Evolutionary conservation across 53 echinoderm and acorn worm genomes (phyloP).

Genomic region (Arbacia lixula): DNA sequence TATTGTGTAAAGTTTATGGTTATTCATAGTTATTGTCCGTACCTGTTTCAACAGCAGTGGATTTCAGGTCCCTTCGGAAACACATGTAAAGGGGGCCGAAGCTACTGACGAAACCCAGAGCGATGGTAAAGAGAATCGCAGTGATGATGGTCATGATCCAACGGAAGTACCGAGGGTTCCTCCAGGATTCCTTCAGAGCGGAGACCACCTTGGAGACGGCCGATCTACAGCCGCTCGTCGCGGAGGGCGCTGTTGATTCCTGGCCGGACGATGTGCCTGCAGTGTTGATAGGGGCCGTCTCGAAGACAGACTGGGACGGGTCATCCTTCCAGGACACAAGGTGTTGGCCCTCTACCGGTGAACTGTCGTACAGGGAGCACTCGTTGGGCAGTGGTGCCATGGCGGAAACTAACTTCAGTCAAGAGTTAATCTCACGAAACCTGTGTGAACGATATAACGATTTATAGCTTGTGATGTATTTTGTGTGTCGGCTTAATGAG

Average conservation of each 20-base stretch:
- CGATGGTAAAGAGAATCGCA: background rate
- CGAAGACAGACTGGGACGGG: conserved; percentile 30
- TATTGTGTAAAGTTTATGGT: background rate
- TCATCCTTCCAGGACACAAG: conserved; percentile 42
- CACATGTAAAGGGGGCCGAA: conserved; percentile 31
- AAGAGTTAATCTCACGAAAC: too few species aligned
- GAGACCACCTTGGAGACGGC: background rate
- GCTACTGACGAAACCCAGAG: conserved; percentile 13
- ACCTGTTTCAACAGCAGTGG: conserved; percentile 43
- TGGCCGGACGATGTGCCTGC: background rate
- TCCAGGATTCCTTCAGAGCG: conserved; percentile 2
- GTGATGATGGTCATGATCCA: conserved; percentile 39
- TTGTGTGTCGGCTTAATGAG: too few species aligned
- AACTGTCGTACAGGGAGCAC: background rate
- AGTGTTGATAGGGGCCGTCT: background rate
- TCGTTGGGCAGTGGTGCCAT: conserved; percentile 14
- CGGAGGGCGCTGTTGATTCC: background rate
- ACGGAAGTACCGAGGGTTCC: conserved; percentile 31
- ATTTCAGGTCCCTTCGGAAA: conserved; percentile 18
- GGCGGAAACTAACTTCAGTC: too few species aligned
- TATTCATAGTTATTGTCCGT: background rate
- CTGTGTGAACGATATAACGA: too few species aligned
- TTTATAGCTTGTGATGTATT: too few species aligned
- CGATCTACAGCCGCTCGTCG: background rate
- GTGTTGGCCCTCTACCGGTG: conserved; percentile 6